Base-by-base conservation (phyloP, 2,113 vertebrate species). In the Misgurnus anguillicaudatus region DNA sequence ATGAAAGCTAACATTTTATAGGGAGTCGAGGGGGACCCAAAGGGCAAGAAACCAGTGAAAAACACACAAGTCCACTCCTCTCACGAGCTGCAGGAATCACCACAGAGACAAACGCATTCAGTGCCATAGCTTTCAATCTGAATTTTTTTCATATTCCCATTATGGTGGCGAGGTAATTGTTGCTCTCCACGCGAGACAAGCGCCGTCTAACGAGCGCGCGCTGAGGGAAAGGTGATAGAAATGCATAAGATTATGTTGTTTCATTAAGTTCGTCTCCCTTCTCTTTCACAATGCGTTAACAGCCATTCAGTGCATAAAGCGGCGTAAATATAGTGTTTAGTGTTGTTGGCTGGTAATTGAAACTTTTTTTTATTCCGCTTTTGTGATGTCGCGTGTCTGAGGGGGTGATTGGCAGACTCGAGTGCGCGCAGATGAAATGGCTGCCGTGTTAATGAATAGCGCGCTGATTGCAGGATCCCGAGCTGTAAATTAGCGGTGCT, bases 391-490 rank as follows among this genome's bases (percentile, higher is more conserved):
- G 66, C 90, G 89, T 92, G 91, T 88, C 94, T 91, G 94, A 92
- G 89, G 91, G 91, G 87, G 91, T 97, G 98, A 98, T 98, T 99
- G 97, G 95, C 98, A 98, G 91, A 91, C 93, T 94, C 92, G 95
- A 98, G 97, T 96, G 95, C 94, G 92, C 94, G 95, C 95, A 95
- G 96, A 97, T 96, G 94, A 97, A 96, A 97, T 95, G 96, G 95
- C 97, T 96, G 95, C 96, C 92, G 94, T 93, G 90, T 94, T 99
- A 99, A 99, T 99, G 98, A 98, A 99, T 99, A 98, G 97, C 94
- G 94, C 93, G 90, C 96, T 99, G 98, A 99, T 99, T 99, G 97
- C 97, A 98, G 96, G 96, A 99, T 98, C 96, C 95, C 94, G 90
- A 98, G 96, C 96, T 93, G 95, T 95, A 98, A 98, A 99, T 99